These are phyloP conservation scores for Nemurella pictetii DNA, from an alignment of 2,888 invertebrate genomes.

Conservation along the genomic window DNA sequence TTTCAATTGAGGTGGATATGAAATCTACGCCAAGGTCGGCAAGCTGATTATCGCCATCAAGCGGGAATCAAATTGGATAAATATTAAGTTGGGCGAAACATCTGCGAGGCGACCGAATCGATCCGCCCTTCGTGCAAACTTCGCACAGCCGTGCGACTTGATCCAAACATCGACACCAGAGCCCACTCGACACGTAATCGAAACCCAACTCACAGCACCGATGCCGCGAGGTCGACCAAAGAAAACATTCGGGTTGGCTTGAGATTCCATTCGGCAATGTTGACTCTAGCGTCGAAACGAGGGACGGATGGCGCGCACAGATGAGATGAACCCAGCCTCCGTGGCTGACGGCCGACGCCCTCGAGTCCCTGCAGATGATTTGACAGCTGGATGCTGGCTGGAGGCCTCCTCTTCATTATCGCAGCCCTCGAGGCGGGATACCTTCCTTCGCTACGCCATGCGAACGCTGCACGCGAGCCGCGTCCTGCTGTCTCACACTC, in stretches of 20 bases:
- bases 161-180: not conserved
- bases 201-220: not conserved
- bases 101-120: too few relatives aligned
- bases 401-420: too few relatives aligned
- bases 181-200: not conserved
- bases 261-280: not conserved
- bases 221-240: not conserved
- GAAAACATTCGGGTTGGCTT: not conserved
- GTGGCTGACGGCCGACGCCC: not conserved
- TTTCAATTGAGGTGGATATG: not conserved
- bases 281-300: not conserved
- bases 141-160: too few relatives aligned
- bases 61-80: too few relatives aligned
- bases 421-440: too few relatives aligned
- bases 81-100: too few relatives aligned
- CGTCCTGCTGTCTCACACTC: too few relatives aligned
- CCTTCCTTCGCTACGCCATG: too few relatives aligned
- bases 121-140: too few relatives aligned
- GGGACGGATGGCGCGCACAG: not conserved
- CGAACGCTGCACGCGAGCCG: too few relatives aligned
- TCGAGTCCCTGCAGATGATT: not conserved
- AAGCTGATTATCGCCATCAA: too few relatives aligned
- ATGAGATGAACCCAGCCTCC: not conserved
- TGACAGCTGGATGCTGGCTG: not conserved
- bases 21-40: not conserved